Base-by-base conservation (phyloP, 64 coral and sea anemone species). In the Cladopsammia gracilis region DNA sequence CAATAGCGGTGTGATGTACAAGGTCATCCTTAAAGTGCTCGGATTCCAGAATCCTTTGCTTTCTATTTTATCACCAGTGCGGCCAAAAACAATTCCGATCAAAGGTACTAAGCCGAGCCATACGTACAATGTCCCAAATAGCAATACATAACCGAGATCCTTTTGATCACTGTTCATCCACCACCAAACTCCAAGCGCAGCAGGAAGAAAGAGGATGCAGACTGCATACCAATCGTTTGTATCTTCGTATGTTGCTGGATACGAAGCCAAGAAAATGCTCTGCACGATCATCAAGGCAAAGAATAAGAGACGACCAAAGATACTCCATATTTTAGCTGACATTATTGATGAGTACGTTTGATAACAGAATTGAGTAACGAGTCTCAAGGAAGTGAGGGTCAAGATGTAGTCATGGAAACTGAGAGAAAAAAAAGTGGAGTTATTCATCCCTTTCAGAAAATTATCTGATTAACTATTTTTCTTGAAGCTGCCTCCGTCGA, bases 31-130 rank as follows among this genome's bases (percentile, higher is more conserved):
- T 43, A 83, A 83, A 48, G 79, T 83, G 20, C 18, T 83, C 6
- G 60, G 34, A 83, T 83, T 65, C 79, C 79, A 83, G 57, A 83
- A 83, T 49, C 59, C 60, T 83, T 65, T n/a, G 23, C 16, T 65
- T 48, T n/a, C 7, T 9, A 64, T 22, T 48, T 49, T 60, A 59
- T 43, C 42, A 44, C 26, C 44, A 6, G 42, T 83, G 44, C 42
- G 57, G 15, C 79, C 60, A 65, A 83, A 83, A 5, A 65, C 79
- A 12, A 83, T 49, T 45, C 26, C 79, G 3, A 48, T 48, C 6
- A 83, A 3, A 11, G 78, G 78, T 45, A 81, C 78, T 34, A 81
- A 6, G 6, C 79, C 79, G 14, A 83, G 18, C 79, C 79, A 83
- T 48, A 62, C 48, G 10, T 83, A 83, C 10, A 66, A 11, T 0